Percentiles rank a stretch among this genome's conserved stretches.
Conservation (phyloP, 2,797 vertebrate genomes). For the Carduelis carduelis region DNA sequence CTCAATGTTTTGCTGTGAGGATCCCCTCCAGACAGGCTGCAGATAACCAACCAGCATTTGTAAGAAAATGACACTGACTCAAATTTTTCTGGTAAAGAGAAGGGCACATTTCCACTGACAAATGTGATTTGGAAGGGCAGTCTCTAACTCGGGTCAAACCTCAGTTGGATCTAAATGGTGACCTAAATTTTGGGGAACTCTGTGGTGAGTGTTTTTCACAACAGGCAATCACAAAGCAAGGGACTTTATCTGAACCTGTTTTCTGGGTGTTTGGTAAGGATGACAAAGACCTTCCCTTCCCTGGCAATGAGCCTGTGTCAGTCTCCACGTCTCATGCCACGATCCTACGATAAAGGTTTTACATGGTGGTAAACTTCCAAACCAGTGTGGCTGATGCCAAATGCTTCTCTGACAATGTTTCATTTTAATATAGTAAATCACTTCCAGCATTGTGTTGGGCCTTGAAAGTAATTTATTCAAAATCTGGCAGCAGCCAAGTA, state of each 20-base stretch:
- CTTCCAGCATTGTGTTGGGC: background rate
- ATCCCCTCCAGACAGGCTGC: background rate
- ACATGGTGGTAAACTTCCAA: background rate
- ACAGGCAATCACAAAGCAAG: background rate
- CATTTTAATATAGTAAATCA: constrained; percentile 12
- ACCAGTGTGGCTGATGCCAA: background rate
- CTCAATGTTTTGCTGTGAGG: background rate
- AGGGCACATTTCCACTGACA: background rate
- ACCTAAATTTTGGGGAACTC: background rate
- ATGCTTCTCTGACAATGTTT: constrained; percentile 7
- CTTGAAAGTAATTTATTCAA: constrained; percentile 31
- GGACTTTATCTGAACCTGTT: background rate
- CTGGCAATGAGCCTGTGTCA: background rate
- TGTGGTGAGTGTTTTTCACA: background rate
- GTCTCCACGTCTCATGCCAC: background rate
- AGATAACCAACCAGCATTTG: background rate
- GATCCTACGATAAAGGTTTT: background rate
- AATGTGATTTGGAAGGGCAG: background rate
- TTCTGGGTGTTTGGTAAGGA: background rate
- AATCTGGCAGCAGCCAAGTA: constrained; percentile 34
- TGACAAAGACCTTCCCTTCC: background rate
- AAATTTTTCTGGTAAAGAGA: background rate
- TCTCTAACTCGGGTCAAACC: background rate
- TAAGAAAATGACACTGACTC: background rate
- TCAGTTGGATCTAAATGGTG: background rate